Base-by-base conservation (phyloP, 2,888 invertebrate genomes). In the Isotomurus palustris region DNA sequence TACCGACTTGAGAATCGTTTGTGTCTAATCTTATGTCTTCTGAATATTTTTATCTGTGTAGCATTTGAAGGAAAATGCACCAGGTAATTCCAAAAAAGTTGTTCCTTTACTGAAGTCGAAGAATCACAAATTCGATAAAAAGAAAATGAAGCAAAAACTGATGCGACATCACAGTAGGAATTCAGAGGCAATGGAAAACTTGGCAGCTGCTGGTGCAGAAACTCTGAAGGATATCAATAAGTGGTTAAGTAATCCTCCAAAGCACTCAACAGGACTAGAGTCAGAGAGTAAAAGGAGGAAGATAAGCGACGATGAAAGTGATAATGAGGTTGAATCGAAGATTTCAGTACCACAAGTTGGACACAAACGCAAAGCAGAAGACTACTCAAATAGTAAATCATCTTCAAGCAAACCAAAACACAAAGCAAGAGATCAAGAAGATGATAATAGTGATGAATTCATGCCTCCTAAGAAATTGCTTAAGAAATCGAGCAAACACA, bases 241-340 rank as follows among this genome's bases (percentile, higher is more conserved):
- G 72, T 91, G 90, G 89, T 76, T 91, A 59, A 89, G 90, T 72
- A 89, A 89, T 71, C 86, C 89, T 0, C 89, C 90, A 28, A 71
- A 66, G 44, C 59, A 43, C 8, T 55, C 62, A 29, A 43, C 29
- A 28, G 36, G 43, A 17, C 32, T 25, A 19, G 48, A 36, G 25
- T 44, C 48, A 14, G 50, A 50, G 10, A 25, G 14, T 27, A n/a
- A 38, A 14, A 36, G 32, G 25, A 50, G 4, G 24, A 24, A 21
- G 22, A 45, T 38, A 41, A 47, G 22, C 1, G 47, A 52, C 19
- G 47, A 40, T 45, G 49, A 53, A 12, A 38, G 49, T 28, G 53
- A 53, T 32, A 29, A 25, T 17, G 57, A 57, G 27, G 43, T 19
- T 28, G 24, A 6, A 19, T 1, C 6, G 25, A 41, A 32, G 25